phyloP scores from a whole-genome alignment of 2,888 invertebrate species.

The Tuta absoluta region DNA sequence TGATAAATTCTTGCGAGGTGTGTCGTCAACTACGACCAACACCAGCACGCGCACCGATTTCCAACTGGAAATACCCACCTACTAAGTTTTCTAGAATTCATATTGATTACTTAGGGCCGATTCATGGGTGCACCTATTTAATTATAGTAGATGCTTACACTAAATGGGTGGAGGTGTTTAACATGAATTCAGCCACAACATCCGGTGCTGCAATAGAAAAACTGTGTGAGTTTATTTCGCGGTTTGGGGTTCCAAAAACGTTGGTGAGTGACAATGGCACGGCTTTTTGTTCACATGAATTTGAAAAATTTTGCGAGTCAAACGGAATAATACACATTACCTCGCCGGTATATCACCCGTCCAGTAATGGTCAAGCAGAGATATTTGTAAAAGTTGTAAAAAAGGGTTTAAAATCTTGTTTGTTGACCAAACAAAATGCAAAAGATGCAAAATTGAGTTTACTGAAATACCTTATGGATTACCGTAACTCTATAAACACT shows the following conservation, averaged over 20 bases:
- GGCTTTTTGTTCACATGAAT: no score
- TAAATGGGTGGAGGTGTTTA: no score
- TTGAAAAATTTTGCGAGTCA: no score
- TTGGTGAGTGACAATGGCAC: no score
- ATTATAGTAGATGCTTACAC: constrained; percentile 35
- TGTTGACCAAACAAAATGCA: no score
- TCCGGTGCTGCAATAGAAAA: constrained; percentile 23
- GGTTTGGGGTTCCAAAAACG: background rate
- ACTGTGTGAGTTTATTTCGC: background rate
- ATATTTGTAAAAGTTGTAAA: no score
- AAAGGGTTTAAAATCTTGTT: no score
- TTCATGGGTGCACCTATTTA: constrained; percentile 32
- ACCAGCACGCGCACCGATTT: constrained; percentile 13
- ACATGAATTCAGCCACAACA: constrained; percentile 27
- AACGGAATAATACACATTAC: background rate
- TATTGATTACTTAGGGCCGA: constrained; percentile 35
- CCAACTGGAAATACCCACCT: constrained; percentile 22
- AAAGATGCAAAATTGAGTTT: no score
- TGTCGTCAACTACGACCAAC: constrained; percentile 23
- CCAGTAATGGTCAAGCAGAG: background rate
- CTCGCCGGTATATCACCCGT: background rate
- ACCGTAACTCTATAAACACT: background rate
- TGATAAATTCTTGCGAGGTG: constrained; percentile 24
- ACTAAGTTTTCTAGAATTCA: constrained; percentile 27
- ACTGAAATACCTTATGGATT: no score